Conservation (phyloP, 1,140 invertebrate genomes). For the Rhynchophorus ferrugineus region DNA sequence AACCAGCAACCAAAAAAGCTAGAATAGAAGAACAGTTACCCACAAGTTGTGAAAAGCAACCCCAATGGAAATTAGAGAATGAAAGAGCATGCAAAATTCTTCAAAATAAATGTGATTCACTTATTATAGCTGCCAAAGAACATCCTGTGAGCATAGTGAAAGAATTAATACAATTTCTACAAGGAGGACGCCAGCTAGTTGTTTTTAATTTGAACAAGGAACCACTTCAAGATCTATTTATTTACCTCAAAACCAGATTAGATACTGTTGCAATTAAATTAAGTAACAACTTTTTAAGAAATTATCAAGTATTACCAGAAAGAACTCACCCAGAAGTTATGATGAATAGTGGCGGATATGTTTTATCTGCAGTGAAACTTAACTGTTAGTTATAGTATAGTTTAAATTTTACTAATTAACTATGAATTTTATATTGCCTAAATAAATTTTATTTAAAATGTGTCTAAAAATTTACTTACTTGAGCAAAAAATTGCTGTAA, state of each 20-base stretch:
- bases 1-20: constrained; percentile 25
- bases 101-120: constrained; percentile 60
- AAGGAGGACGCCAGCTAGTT: constrained; percentile 72
- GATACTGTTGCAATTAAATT: constrained; percentile 68
- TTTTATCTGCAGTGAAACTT: constrained; percentile 60
- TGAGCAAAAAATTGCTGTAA: constrained; percentile 68
- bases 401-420: too few relatives aligned
- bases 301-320: constrained; percentile 81
- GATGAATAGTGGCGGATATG: constrained; percentile 67
- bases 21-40: constrained; percentile 20
- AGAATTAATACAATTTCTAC: constrained; percentile 66
- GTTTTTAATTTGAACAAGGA: constrained; percentile 74
- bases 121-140: constrained; percentile 75
- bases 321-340: constrained; percentile 77
- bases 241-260: constrained; percentile 59
- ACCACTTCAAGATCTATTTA: constrained; percentile 73
- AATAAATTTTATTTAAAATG: too few relatives aligned
- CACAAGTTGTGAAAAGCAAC: constrained; percentile 40
- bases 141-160: constrained; percentile 74
- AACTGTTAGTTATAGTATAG: constrained; percentile 29
- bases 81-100: constrained; percentile 52
- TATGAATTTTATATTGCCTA: too few relatives aligned
- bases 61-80: constrained; percentile 59
- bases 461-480: constrained; percentile 34
- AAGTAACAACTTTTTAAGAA: constrained; percentile 78